Percentiles rank a stretch among this genome's conserved stretches.
Evolutionary conservation across 2,797 vertebrate species (phyloP).

Genomic region (Neostethus bicornis): DNA sequence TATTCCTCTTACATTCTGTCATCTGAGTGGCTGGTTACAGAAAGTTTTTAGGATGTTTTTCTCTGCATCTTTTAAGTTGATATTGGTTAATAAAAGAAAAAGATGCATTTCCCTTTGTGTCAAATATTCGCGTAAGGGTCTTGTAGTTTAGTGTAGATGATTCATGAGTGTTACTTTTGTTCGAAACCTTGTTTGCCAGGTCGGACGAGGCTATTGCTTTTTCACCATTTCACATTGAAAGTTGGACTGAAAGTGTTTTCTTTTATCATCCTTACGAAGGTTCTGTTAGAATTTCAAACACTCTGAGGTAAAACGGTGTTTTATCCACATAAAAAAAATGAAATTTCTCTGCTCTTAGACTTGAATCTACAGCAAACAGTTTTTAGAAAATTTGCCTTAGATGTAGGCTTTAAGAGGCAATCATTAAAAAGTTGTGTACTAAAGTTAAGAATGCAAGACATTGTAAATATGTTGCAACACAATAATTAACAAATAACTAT

Average conservation of each 20-base stretch:
- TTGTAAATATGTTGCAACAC: too few relatives aligned
- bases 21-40: conserved; percentile 6
- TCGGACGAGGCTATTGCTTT: conserved; percentile 38
- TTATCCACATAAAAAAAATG: conserved; percentile 35
- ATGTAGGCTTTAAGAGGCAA: neutral
- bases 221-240: conserved; percentile 58
- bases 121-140: conserved; percentile 20
- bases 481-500: too few relatives aligned
- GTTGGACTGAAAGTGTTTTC: conserved; percentile 51
- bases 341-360: conserved; percentile 43
- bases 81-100: neutral
- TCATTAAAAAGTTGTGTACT: neutral
- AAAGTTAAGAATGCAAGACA: neutral
- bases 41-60: conserved; percentile 14
- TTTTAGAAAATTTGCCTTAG: conserved; percentile 17
- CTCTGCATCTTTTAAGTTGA: conserved; percentile 21
- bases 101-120: conserved; percentile 6
- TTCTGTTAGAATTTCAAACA: conserved; percentile 58
- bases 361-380: conserved; percentile 29
- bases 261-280: conserved; percentile 36
- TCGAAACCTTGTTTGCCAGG: conserved; percentile 41
- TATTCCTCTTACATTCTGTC: conserved; percentile 8
- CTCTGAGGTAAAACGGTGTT: conserved; percentile 44
- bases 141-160: conserved; percentile 31
- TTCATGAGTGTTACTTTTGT: conserved; percentile 34